Conservation (phyloP, 2,797 vertebrate genomes). For the Pipistrellus pipistrellus region DNA sequence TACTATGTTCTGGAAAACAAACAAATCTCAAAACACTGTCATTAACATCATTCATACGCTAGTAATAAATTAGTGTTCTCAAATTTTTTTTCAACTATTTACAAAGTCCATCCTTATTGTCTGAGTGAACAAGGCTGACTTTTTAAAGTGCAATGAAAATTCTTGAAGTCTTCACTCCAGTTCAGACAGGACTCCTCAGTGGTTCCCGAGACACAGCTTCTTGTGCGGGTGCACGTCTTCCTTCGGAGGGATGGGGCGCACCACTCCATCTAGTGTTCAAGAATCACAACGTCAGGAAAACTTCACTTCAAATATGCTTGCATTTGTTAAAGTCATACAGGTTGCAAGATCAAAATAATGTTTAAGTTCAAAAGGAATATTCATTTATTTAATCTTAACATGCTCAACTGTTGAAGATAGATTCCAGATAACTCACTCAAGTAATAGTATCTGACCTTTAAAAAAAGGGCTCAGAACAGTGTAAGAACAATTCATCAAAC, state of each 20-base stretch:
- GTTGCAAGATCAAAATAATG: constrained; percentile 34
- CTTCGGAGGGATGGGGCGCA: constrained; percentile 76
- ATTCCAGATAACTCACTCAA: constrained; percentile 21
- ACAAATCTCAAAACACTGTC: constrained; percentile 67
- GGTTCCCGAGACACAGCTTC: constrained; percentile 87
- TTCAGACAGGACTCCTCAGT: constrained; percentile 61
- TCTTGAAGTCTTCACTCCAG: constrained; percentile 48
- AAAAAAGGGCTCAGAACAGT: not conserved
- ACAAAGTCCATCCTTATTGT: constrained; percentile 81
- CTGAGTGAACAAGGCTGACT: constrained; percentile 81
- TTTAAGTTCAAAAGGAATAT: constrained; percentile 28
- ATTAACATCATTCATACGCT: constrained; percentile 48
- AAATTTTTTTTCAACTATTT: constrained; percentile 80
- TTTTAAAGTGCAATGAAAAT: constrained; percentile 78
- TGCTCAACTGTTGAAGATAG: not conserved
- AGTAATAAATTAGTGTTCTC: constrained; percentile 83
- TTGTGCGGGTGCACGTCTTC: constrained; percentile 86
- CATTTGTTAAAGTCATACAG: not conserved
- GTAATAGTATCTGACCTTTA: not conserved
- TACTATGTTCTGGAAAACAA: constrained; percentile 73
- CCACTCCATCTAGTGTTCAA: constrained; percentile 84
- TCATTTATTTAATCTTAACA: constrained; percentile 24
- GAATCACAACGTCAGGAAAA: constrained; percentile 65
- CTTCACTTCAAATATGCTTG: not conserved
- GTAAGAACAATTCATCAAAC: not conserved